A percentile compares a stretch with the other conserved stretches of the same genome.
These are phyloP conservation scores for Hydractinia echinata DNA, from an alignment of 30 jellyfish, hydroid and myxozoan species.

Conservation along the genomic window DNA sequence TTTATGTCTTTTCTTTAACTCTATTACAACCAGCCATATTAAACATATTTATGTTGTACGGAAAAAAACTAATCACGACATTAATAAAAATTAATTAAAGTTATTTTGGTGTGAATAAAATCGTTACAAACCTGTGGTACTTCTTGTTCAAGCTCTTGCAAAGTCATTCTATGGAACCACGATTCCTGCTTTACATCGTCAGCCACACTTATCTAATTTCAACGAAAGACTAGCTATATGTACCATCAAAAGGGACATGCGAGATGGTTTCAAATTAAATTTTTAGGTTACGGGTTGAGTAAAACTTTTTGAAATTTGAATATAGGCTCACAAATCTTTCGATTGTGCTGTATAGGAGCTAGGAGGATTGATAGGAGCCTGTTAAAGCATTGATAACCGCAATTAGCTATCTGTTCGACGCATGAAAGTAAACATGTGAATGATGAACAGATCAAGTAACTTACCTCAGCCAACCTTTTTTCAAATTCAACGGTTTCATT, in stretches of 20 bases:
- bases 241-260: no score
- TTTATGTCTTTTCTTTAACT: background rate
- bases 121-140: conserved; percentile 79
- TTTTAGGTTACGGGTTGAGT: no score
- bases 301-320: background rate
- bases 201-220: conserved; percentile 73
- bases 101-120: background rate
- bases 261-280: no score
- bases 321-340: background rate
- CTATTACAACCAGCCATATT: no score
- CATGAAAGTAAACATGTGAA: background rate
- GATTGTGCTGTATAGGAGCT: background rate
- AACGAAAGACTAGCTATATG: background rate
- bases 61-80: background rate
- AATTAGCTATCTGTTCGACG: background rate
- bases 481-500: conserved; percentile 90
- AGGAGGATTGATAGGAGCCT: no score
- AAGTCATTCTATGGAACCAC: conserved; percentile 91
- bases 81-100: no score
- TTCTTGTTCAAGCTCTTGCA: conserved; percentile 59
- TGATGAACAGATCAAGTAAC: background rate
- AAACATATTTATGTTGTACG: background rate
- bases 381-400: no score
- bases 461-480: conserved; percentile 84
- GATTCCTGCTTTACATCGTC: conserved; percentile 95